Percentiles rank a stretch among this genome's conserved stretches.
Evolutionary conservation across 2,113 vertebrate genomes (phyloP).

Genomic region (Cisticola juncidis): DNA sequence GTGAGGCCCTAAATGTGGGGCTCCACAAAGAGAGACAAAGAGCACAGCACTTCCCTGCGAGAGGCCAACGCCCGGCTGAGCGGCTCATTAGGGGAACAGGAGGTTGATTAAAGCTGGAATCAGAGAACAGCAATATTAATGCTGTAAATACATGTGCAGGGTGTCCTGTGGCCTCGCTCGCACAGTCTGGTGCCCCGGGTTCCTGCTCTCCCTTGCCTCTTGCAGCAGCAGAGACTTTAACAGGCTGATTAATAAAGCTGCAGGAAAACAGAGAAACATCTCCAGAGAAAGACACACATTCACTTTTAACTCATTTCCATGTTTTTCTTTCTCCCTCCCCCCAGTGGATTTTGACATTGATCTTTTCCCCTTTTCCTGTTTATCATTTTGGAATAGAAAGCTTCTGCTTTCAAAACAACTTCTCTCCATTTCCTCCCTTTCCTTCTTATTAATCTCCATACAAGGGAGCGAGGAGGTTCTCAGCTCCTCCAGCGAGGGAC

Average conservation of each 20-base stretch:
- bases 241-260: conserved; percentile 4
- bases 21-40: background rate
- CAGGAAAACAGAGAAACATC: conserved; percentile 1
- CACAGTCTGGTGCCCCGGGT: background rate
- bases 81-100: background rate
- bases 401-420: conserved; percentile 9
- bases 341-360: background rate
- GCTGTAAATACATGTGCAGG: background rate
- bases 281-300: background rate
- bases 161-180: background rate
- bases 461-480: background rate
- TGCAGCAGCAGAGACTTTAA: background rate
- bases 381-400: background rate
- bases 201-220: background rate
- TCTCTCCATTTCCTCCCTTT: background rate
- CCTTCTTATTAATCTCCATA: background rate
- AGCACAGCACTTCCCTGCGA: background rate
- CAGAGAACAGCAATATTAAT: background rate
- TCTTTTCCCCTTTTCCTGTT: background rate
- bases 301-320: background rate
- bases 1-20: background rate
- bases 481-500: background rate
- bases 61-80: background rate
- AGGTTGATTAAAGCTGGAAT: conserved; percentile 18
- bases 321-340: background rate